A percentile compares a stretch with the other conserved stretches of the same genome.
Conservation (phyloP, 1,140 invertebrate genomes). For the Leptonema lineaticorne region DNA sequence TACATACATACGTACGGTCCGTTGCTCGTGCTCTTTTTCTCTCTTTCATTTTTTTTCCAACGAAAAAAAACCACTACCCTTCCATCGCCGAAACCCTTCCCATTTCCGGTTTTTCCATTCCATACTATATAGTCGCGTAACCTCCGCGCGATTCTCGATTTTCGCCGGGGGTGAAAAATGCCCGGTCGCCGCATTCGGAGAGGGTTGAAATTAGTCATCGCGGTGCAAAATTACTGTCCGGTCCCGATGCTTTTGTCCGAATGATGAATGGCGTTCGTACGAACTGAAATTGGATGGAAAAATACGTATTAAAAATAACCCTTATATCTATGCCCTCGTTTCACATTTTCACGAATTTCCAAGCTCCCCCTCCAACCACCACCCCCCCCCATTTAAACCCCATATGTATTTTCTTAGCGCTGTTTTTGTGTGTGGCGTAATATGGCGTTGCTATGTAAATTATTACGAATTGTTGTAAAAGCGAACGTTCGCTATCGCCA, state of each 20-base stretch:
- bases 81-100: not conserved
- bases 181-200: not conserved
- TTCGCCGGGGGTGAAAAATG: conserved; percentile 24
- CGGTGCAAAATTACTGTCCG: conserved; percentile 30
- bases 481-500: conserved; percentile 10
- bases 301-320: conserved; percentile 27
- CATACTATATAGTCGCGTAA: too few relatives aligned
- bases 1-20: too few relatives aligned
- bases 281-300: conserved; percentile 32
- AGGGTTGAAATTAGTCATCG: conserved; percentile 35
- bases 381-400: not conserved
- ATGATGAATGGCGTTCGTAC: conserved; percentile 33
- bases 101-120: too few relatives aligned
- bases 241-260: conserved; percentile 13
- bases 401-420: not conserved
- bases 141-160: not conserved
- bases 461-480: conserved; percentile 15
- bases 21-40: not conserved
- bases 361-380: not conserved
- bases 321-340: not conserved
- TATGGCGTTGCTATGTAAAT: not conserved
- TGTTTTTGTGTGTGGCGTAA: not conserved
- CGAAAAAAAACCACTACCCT: too few relatives aligned
- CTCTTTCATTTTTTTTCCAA: too few relatives aligned
- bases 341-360: too few relatives aligned